Evolutionary conservation across 2,113 vertebrate genomes (phyloP), one percentile per base, ranked within the genome.

Genomic region (Neogobius melanostomus): DNA sequence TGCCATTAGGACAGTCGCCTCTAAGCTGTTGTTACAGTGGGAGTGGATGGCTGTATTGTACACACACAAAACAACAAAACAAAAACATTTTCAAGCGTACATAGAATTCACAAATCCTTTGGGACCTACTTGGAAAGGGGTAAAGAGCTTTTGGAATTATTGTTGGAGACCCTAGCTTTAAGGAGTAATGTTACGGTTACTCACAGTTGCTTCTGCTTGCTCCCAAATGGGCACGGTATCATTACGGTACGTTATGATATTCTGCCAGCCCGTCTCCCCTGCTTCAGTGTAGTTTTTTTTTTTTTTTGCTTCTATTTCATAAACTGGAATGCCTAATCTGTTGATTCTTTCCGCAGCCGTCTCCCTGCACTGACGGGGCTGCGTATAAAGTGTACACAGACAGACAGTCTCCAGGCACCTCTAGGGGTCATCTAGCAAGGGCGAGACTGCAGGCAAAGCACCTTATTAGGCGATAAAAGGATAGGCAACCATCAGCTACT

Each of bases 381-480:
- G 75, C 81, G 85, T 84, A 68, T 88, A 44, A 63, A 70, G 68
- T 88, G 78, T 85, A 84, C 80, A 85, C 80, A 80, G 63, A 65
- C 74, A 75, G 82, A 87, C 83, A 74, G 77, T 89, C 79, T 81
- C 85, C 88, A 89, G 86, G 85, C 84, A 81, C 87, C 28, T 36
- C 28, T 50, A 82, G 54, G 47, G 88, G 90, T 90, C 87, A 86
- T 83, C 78, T 56, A 66, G 73, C 72, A 57, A 79, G 79, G 85
- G 77, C 82, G 72, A 71, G 59, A 82, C 87, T 88, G 57, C 79
- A 76, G 62, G 74, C 85, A 85, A 65, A 84, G 64, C 82, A 76
- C 92, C 92, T 90, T 93, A 92, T 93, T 92, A 86, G 92, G 92
- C 90, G 76, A 90, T 82, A 64, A 88, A 89, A 88, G 73, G 72